These are phyloP conservation scores for Carterocephalus palaemon DNA, from an alignment of 2,888 invertebrate genomes.

Conservation along the genomic window DNA sequence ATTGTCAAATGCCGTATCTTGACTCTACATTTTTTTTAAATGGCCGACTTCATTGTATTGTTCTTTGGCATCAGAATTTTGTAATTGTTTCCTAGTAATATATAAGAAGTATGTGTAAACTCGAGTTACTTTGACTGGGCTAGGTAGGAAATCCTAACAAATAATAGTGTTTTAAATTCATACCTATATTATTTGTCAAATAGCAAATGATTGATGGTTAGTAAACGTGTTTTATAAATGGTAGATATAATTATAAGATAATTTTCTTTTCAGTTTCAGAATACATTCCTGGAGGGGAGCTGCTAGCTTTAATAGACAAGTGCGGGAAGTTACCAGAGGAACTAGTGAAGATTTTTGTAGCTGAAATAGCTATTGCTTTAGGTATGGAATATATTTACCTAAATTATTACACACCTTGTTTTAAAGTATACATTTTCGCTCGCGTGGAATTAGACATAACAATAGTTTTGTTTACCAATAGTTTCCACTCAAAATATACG, in stretches of 20 bases:
- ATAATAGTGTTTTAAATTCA: too few relatives aligned
- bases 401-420: background rate
- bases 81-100: too few relatives aligned
- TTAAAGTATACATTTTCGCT: too few relatives aligned
- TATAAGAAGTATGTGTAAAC: too few relatives aligned
- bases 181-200: background rate
- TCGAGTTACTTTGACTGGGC: too few relatives aligned
- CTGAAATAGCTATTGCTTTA: slow-evolving; percentile 91
- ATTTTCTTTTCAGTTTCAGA: slow-evolving; percentile 83
- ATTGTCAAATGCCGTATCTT: slow-evolving; percentile 31
- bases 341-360: slow-evolving; percentile 89
- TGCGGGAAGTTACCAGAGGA: slow-evolving; percentile 87
- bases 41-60: too few relatives aligned
- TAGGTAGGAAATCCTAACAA: too few relatives aligned
- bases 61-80: too few relatives aligned
- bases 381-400: slow-evolving; percentile 74
- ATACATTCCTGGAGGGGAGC: slow-evolving; percentile 91
- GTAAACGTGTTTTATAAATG: background rate
- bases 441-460: too few relatives aligned
- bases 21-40: too few relatives aligned
- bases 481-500: too few relatives aligned
- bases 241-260: slow-evolving; percentile 7
- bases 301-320: slow-evolving; percentile 85
- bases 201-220: background rate
- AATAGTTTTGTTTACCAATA: too few relatives aligned